Conservation (phyloP, 2,888 invertebrate genomes). For the Latheticus oryzae region DNA sequence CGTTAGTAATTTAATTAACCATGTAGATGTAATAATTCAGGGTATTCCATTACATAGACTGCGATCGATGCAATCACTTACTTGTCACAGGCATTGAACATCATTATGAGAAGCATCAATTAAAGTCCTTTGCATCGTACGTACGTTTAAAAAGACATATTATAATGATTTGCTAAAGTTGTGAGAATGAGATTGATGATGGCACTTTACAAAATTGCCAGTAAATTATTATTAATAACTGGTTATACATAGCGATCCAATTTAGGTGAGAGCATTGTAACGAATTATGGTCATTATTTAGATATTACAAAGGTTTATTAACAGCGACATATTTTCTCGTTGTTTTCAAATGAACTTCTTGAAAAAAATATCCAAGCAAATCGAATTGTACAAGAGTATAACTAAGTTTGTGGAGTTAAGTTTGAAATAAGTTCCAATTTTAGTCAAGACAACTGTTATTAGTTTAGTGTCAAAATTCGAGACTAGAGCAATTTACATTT, state of each 20-base stretch:
- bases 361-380: too few relatives aligned
- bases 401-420: too few relatives aligned
- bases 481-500: too few relatives aligned
- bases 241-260: constrained; percentile 40
- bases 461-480: too few relatives aligned
- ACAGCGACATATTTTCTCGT: too few relatives aligned
- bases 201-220: constrained; percentile 41
- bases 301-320: too few relatives aligned
- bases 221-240: constrained; percentile 42
- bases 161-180: constrained; percentile 20
- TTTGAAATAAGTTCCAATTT: too few relatives aligned
- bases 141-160: constrained; percentile 20
- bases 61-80: constrained; percentile 41
- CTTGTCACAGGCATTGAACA: constrained; percentile 41
- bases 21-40: constrained; percentile 40
- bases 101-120: constrained; percentile 36
- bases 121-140: constrained; percentile 33
- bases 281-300: constrained; percentile 37
- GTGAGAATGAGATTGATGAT: constrained; percentile 36
- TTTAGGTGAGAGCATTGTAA: constrained; percentile 41
- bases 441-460: too few relatives aligned
- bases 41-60: constrained; percentile 39
- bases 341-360: too few relatives aligned
- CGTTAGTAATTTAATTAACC: constrained; percentile 43
- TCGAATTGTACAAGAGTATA: too few relatives aligned